phyloP scores from a whole-genome alignment of 2,113 vertebrate species.

The Centropristis striata region DNA sequence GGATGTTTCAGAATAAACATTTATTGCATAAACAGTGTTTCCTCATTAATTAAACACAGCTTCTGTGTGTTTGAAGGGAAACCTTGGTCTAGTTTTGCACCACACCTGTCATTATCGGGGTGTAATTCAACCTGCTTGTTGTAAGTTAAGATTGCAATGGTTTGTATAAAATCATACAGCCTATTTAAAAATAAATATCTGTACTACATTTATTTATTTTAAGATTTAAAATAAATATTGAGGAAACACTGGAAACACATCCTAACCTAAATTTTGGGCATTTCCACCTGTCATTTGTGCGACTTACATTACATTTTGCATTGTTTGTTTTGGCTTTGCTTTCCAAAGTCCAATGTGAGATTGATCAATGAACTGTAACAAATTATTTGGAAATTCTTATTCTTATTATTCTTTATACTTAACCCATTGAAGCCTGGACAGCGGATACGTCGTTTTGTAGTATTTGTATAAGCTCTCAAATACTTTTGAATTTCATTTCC shows the following conservation, averaged over 20 bases:
- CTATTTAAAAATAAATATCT: neutral
- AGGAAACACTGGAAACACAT: conserved; percentile 44
- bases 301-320: neutral
- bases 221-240: neutral
- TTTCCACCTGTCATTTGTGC: conserved; percentile 10
- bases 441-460: too few relatives aligned
- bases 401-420: too few relatives aligned
- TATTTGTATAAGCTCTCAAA: too few relatives aligned
- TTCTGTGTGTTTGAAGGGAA: neutral
- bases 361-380: conserved; percentile 43
- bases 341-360: conserved; percentile 39
- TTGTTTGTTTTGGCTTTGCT: conserved; percentile 34
- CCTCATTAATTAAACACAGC: conserved; percentile 7
- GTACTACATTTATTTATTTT: neutral
- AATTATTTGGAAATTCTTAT: neutral
- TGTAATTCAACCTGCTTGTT: neutral
- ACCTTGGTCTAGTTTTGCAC: too few relatives aligned
- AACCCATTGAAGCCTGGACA: too few relatives aligned
- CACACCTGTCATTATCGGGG: neutral
- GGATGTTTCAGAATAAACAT: conserved; percentile 1
- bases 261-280: conserved; percentile 15
- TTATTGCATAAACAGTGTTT: conserved; percentile 35
- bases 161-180: too few relatives aligned
- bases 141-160: neutral
- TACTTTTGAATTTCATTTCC: too few relatives aligned